Evolutionary conservation across 2,113 vertebrate species (phyloP).

Genomic region (Psilopsiagon aymara): DNA sequence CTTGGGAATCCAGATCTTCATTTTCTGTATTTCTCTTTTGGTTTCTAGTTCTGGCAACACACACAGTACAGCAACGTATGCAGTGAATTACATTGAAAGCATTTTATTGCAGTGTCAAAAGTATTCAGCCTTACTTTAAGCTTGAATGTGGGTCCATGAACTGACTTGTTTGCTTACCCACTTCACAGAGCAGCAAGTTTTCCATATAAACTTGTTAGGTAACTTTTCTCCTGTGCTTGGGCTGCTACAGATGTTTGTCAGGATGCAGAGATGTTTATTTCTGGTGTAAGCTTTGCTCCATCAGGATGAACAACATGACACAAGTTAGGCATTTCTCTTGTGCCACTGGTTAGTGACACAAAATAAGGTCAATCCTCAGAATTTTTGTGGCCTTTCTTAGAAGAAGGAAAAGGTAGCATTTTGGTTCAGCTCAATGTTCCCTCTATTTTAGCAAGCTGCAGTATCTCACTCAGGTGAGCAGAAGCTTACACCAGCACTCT

Average conservation of each 20-base stretch:
- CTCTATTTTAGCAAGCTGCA: neutral
- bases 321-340: neutral
- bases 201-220: neutral
- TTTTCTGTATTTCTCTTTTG: neutral
- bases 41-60: neutral
- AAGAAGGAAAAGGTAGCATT: neutral
- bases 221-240: neutral
- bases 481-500: neutral
- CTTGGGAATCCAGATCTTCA: neutral
- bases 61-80: neutral
- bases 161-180: neutral
- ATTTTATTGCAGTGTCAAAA: neutral
- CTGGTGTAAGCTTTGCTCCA: neutral
- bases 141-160: neutral
- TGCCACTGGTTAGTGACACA: neutral
- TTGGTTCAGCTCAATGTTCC: neutral
- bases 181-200: conserved; percentile 3
- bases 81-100: neutral
- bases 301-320: neutral
- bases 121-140: neutral
- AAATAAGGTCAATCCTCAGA: neutral
- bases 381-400: neutral
- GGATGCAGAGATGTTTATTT: neutral
- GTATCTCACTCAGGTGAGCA: neutral
- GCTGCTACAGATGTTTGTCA: neutral